Evolutionary conservation across 2,888 invertebrate genomes (phyloP).

Genomic region (Melanargia galathea): DNA sequence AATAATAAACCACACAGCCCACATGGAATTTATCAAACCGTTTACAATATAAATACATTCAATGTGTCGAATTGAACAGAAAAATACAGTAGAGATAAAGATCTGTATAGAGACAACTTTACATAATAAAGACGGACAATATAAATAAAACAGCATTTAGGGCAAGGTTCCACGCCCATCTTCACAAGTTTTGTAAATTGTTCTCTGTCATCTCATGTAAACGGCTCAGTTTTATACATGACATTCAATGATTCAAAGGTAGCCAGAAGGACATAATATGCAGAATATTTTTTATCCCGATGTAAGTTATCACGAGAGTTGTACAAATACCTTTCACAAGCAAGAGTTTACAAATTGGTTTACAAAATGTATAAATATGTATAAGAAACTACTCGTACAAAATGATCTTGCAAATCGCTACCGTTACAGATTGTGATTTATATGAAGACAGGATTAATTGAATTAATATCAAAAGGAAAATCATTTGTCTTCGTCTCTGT

Average conservation of each 20-base stretch:
- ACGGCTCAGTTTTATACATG: too few species aligned
- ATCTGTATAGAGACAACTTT: neutral
- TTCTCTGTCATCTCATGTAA: too few species aligned
- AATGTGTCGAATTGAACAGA: neutral
- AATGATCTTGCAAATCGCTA: slow-evolving; percentile 10
- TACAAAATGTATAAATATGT: too few species aligned
- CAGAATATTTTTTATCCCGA: too few species aligned
- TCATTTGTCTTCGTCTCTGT: slow-evolving; percentile 37
- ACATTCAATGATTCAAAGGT: too few species aligned
- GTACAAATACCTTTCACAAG: neutral
- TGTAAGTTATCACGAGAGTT: too few species aligned
- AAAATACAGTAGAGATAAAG: neutral
- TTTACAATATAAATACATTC: neutral
- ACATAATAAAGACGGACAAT: neutral
- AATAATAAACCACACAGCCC: neutral
- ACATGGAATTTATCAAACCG: neutral
- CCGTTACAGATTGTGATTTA: slow-evolving; percentile 16
- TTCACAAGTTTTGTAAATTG: too few species aligned
- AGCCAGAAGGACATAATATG: too few species aligned
- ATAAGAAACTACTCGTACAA: too few species aligned
- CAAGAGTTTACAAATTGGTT: too few species aligned
- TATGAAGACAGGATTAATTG: slow-evolving; percentile 24
- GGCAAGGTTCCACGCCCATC: slow-evolving; percentile 7
- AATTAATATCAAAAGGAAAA: slow-evolving; percentile 32
- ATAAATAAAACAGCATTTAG: slow-evolving; percentile 20